Conservation (phyloP, 2,888 invertebrate genomes). For the Pandemis cinnamomeana region DNA sequence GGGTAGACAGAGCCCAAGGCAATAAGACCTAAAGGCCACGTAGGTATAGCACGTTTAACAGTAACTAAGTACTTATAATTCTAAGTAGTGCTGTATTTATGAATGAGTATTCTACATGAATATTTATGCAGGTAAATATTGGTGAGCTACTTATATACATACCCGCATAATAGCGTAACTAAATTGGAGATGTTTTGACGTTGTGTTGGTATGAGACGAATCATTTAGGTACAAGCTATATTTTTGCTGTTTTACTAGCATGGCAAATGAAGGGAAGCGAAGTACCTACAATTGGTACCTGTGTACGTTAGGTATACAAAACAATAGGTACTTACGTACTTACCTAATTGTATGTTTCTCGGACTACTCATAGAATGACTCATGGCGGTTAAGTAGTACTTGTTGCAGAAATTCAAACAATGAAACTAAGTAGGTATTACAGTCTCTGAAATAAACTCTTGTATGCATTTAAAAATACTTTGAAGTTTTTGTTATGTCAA, state of each 20-base stretch:
- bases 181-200: neutral
- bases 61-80: too few relatives aligned
- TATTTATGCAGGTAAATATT: neutral
- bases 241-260: slow-evolving; percentile 10
- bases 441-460: slow-evolving; percentile 28
- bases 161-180: slow-evolving; percentile 9
- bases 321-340: slow-evolving; percentile 50
- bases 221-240: slow-evolving; percentile 1
- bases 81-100: slow-evolving; percentile 1
- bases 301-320: neutral
- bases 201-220: neutral
- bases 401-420: slow-evolving; percentile 24
- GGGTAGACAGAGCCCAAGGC: too few relatives aligned
- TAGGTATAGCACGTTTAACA: too few relatives aligned
- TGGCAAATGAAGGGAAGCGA: slow-evolving; percentile 5
- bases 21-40: too few relatives aligned
- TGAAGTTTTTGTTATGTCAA: slow-evolving; percentile 30
- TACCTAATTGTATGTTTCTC: slow-evolving; percentile 78
- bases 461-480: slow-evolving; percentile 41
- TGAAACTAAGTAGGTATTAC: slow-evolving; percentile 16
- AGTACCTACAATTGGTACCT: neutral
- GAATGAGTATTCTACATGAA: slow-evolving; percentile 2
- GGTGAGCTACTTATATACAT: neutral
- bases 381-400: slow-evolving; percentile 54
- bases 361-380: slow-evolving; percentile 81